A percentile compares a stretch with the other conserved stretches of the same genome.
These are phyloP conservation scores for Toxonevra muliebris DNA, from an alignment of 2,888 invertebrate genomes.

Conservation along the genomic window DNA sequence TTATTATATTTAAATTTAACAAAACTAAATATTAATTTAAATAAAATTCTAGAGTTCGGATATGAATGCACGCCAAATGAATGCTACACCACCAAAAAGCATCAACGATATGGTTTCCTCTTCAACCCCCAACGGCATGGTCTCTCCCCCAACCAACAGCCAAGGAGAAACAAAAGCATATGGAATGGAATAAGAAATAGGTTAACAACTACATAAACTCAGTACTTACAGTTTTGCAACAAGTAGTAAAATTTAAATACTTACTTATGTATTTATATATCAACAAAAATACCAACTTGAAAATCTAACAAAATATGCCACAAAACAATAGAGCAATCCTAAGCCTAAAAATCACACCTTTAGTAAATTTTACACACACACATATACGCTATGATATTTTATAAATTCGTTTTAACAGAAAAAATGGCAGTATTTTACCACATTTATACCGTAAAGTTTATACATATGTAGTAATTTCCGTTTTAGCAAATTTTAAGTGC, in stretches of 20 bases:
- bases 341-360: neutral
- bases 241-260: constrained; percentile 4
- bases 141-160: constrained; percentile 32
- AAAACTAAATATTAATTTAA: too few species aligned
- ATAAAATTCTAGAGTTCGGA: constrained; percentile 59
- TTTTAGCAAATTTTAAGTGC: too few species aligned
- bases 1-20: too few species aligned
- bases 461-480: too few species aligned
- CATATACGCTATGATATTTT: neutral
- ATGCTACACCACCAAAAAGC: constrained; percentile 57
- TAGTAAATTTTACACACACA: neutral
- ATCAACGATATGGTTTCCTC: constrained; percentile 44
- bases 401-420: too few species aligned
- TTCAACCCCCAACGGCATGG: neutral
- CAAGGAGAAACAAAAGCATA: constrained; percentile 1
- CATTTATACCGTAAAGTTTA: too few species aligned
- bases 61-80: constrained; percentile 63
- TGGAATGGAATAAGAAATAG: neutral
- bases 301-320: neutral
- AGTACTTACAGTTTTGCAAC: constrained; percentile 1
- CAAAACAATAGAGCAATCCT: constrained; percentile 5
- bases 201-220: neutral
- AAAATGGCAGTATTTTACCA: too few species aligned
- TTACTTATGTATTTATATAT: neutral
- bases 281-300: neutral